A percentile compares a stretch with the other conserved stretches of the same genome.
phyloP scores from a whole-genome alignment of 2,888 invertebrate genomes.

The Sarcophaga rosellei region DNA sequence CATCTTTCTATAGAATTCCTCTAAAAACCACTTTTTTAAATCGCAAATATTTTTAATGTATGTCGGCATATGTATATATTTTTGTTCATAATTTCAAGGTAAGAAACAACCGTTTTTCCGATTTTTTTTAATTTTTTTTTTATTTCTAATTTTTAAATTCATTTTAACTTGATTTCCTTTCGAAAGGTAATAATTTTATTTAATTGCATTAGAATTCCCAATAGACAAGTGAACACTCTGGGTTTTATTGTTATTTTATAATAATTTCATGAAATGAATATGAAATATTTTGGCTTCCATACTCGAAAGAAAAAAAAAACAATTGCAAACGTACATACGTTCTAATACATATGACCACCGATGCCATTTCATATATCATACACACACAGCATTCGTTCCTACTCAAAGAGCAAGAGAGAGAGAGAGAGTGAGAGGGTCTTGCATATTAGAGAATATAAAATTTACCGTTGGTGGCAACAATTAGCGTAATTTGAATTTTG shows the following conservation, averaged over 20 bases:
- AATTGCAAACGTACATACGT: conserved; percentile 24
- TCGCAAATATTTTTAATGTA: too few relatives aligned
- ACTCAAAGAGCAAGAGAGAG: conserved; percentile 14
- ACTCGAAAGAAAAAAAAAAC: not conserved
- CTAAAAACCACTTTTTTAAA: too few relatives aligned
- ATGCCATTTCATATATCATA: conserved; percentile 1
- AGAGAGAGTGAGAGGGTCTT: not conserved
- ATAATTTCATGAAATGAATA: not conserved
- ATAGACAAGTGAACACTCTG: not conserved
- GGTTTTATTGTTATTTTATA: not conserved
- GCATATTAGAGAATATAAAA: conserved; percentile 5
- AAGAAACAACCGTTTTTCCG: not conserved
- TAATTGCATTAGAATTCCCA: not conserved
- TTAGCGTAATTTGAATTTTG: conserved; percentile 80
- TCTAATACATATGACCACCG: conserved; percentile 49
- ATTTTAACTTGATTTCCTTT: not conserved
- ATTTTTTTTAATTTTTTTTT: not conserved
- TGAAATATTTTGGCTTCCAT: not conserved
- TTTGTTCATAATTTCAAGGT: too few relatives aligned
- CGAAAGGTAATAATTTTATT: not conserved
- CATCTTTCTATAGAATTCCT: too few relatives aligned
- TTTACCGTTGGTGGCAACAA: conserved; percentile 73
- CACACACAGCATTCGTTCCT: conserved; percentile 32
- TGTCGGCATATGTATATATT: too few relatives aligned
- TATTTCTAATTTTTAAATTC: not conserved